Percentiles rank a stretch among this genome's conserved stretches.
These are phyloP conservation scores for Idaea straminata DNA, from an alignment of 2,888 invertebrate genomes.

Conservation along the genomic window DNA sequence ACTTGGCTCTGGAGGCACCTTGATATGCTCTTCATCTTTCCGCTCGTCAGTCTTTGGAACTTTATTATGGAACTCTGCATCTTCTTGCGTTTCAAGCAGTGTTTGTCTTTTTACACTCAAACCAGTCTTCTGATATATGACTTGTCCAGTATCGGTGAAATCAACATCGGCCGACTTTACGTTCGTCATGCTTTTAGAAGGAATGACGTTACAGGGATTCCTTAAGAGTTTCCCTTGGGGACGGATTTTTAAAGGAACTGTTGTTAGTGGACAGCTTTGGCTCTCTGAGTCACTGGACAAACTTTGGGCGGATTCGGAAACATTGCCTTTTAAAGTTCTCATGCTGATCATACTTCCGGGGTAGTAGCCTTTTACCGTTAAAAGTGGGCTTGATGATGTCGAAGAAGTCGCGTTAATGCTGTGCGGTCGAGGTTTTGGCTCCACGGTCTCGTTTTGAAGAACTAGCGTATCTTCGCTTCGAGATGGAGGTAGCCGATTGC, in stretches of 20 bases:
- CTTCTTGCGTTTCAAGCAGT: conserved; percentile 65
- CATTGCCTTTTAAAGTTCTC: conserved; percentile 79
- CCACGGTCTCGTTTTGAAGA: conserved; percentile 59
- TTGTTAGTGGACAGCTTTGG: conserved; percentile 76
- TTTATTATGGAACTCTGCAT: conserved; percentile 73
- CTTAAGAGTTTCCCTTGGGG: conserved; percentile 67
- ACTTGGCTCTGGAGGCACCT: conserved; percentile 42
- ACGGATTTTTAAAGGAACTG: conserved; percentile 79
- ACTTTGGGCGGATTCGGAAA: conserved; percentile 84
- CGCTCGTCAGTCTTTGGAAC: conserved; percentile 72
- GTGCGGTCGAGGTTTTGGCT: conserved; percentile 78
- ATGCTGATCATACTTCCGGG: conserved; percentile 83
- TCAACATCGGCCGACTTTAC: conserved; percentile 77
- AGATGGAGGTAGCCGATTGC: conserved; percentile 84
- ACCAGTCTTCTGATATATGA: conserved; percentile 52
- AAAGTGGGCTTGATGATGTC: conserved; percentile 85
- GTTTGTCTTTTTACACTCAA: conserved; percentile 75
- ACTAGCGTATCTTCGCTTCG: conserved; percentile 89
- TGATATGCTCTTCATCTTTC: conserved; percentile 49
- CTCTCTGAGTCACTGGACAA: conserved; percentile 83
- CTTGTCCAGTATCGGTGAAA: conserved; percentile 69
- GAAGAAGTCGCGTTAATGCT: conserved; percentile 82
- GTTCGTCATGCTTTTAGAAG: conserved; percentile 82
- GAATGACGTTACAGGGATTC: conserved; percentile 64
- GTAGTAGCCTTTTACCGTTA: conserved; percentile 80